phyloP scores from a whole-genome alignment of 53 echinoderm and acorn worm species.

The Patiria pectinifera region DNA sequence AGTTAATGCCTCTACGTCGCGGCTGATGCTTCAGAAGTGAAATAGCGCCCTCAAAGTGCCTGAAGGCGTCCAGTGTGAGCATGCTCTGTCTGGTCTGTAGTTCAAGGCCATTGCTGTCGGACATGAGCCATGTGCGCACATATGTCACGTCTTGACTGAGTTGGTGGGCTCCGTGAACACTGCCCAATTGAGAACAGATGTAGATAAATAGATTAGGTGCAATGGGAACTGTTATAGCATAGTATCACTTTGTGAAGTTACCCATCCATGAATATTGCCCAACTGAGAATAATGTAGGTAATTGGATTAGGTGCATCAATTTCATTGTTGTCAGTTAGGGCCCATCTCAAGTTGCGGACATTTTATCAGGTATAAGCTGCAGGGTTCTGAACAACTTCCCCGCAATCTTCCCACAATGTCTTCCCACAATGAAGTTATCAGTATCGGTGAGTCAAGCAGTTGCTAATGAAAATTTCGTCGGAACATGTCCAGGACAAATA shows the following conservation, averaged over 20 bases:
- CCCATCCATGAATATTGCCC: too few relatives aligned
- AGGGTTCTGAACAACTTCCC: too few relatives aligned
- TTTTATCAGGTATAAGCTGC: too few relatives aligned
- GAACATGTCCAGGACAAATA: too few relatives aligned
- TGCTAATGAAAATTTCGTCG: too few relatives aligned
- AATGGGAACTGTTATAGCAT: background rate
- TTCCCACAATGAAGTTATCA: too few relatives aligned
- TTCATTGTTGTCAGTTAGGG: too few relatives aligned
- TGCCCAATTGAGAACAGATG: conserved; percentile 10
- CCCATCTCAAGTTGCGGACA: too few relatives aligned
- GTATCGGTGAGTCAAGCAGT: too few relatives aligned
- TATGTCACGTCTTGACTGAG: conserved; percentile 86
- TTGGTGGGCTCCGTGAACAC: conserved; percentile 91
- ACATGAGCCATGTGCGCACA: conserved; percentile 86
- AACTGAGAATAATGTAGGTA: background rate
- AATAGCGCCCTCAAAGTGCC: conserved; percentile 92
- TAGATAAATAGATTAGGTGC: background rate
- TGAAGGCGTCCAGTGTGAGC: conserved; percentile 84
- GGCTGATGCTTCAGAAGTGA: conserved; percentile 94
- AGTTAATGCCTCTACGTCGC: conserved; percentile 52
- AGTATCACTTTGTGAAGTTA: too few relatives aligned
- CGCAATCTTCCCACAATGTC: too few relatives aligned
- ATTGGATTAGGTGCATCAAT: background rate
- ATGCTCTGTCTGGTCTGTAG: conserved; percentile 85
- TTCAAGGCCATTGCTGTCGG: conserved; percentile 70